Evolutionary conservation across 2,888 invertebrate genomes (phyloP), one percentile per base, ranked within the genome.

Genomic region (Rhaphigaster nebulosa): DNA sequence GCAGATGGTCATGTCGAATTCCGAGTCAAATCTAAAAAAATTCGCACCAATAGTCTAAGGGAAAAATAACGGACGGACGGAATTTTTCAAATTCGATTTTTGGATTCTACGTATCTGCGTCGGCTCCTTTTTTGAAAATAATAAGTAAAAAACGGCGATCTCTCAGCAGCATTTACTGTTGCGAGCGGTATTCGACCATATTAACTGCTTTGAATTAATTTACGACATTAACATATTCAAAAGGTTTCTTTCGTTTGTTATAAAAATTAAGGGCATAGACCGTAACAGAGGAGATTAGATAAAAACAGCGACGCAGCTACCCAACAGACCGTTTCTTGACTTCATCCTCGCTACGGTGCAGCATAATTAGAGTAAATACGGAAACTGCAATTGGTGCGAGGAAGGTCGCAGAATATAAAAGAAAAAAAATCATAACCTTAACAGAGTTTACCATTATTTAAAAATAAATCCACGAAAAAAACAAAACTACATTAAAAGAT

Each of bases 291-390:
- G 70, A 29, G 70, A 76, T 76, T 38, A 76, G 70, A 76, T 76
- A 76, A 76, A 76, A 38, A 38, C 6, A 38, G 23, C 18, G 38
- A 18, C 18, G 65, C 0, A 65, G 65, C 18, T 65, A 15, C 29
- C 10, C 70, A 38, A 38, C 70, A 76, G 70, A 76, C 8, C 70
- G 70, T 76, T 76, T 76, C 70, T 76, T 23, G 34, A 38, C 20
- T 76, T 76, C 70, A 76, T 76, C 70, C 70, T 38, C 70, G 8
- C 34, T 4, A 38, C 38, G 34, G 34, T 13, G 6, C 20, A 38
- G 70, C 20, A 34, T 76, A 76, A 76, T 76, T 76, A 76, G 34
- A 38, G 70, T 76, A 76, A 76, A 76, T 38, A 76, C 29, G 70
- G 70, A 76, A 76, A 76, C 70, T 38, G 70, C 70, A 76, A 76